Base-by-base conservation (phyloP, 1,140 invertebrate genomes). In the Monomorium pharaonis region DNA sequence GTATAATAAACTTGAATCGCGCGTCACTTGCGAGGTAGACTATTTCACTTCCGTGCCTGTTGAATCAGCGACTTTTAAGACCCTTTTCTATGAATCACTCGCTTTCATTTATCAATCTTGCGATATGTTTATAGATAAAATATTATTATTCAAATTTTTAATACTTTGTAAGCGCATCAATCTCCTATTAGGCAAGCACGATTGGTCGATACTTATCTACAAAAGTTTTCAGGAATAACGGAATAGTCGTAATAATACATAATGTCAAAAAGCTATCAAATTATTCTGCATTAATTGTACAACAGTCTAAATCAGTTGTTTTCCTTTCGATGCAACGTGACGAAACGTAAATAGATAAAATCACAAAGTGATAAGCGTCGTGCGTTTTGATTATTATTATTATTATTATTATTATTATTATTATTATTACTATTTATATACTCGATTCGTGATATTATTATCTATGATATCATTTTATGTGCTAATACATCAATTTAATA, bases 41-140 rank as follows among this genome's bases (percentile, higher is more conserved):
- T 47, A 47, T 58, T 33, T 24, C 67, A 85, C 83, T 92, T 92
- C 93, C 90, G 88, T 89, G 62, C 69, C 69, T 30, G 90, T 90
- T 92, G 92, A 93, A 91, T 93, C 92, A 93, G 88, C 90, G 65
- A 51, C 16, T 74, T 51, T 83, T 27, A n/a, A 54, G 14, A 44
- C 6, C 16, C n/a, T 89, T 91, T 91, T 91, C 84, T 85, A 58
- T 92, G 91, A 92, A 72, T 93, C 91, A 91, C 75, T 33, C n/a
- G 18, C 63, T 49, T 86, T 88, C 89, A 87, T 70, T 89, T 80
- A 42, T 0, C 33, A 21, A 44, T 56, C 18, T 49, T 33, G 74
- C 76, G 42, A 69, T 30, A 9, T 54, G n/a, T 10, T 21, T 21
- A 10, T n/a, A 54, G 9, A 54, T 21, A 1, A 44, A 44, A 44